A percentile compares a stretch with the other conserved stretches of the same genome.
Evolutionary conservation across 2,797 vertebrate genomes (phyloP).

Genomic region (Sebastes aleutianus): DNA sequence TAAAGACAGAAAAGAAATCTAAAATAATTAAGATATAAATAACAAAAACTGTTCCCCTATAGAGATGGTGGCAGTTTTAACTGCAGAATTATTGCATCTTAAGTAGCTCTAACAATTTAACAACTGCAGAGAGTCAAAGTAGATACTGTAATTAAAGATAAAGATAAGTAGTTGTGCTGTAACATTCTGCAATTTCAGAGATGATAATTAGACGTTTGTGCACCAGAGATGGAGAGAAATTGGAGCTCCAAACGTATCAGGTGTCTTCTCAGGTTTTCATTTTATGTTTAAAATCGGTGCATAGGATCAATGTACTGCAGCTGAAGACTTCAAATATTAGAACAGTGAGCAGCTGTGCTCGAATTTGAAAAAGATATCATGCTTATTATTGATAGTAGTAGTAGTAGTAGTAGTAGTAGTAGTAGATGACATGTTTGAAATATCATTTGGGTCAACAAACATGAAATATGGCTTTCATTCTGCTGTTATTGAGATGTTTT

Average conservation of each 20-base stretch:
- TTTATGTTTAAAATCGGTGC: neutral
- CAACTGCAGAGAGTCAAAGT: neutral
- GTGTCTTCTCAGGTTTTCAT: neutral
- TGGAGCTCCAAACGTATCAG: neutral
- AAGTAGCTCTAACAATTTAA: neutral
- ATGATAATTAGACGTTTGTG: neutral
- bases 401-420: neutral
- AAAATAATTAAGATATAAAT: neutral
- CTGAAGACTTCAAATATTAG: neutral
- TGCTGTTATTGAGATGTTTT: slow-evolving; percentile 33
- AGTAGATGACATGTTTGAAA: neutral
- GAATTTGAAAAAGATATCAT: neutral
- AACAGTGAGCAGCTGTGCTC: neutral
- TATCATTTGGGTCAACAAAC: slow-evolving; percentile 21
- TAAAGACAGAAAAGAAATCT: neutral
- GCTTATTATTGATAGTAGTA: too few species aligned
- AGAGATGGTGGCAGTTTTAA: neutral
- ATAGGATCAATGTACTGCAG: neutral
- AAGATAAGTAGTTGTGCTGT: neutral
- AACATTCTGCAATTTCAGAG: neutral
- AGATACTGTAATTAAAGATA: neutral
- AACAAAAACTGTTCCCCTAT: neutral
- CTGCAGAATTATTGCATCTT: neutral
- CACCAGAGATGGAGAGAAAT: neutral
- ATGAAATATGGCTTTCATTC: neutral